A percentile compares a stretch with the other conserved stretches of the same genome.
Evolutionary conservation across 53 echinoderm and acorn worm genomes (phyloP).

Genomic region (Temnopleurus reevesii): DNA sequence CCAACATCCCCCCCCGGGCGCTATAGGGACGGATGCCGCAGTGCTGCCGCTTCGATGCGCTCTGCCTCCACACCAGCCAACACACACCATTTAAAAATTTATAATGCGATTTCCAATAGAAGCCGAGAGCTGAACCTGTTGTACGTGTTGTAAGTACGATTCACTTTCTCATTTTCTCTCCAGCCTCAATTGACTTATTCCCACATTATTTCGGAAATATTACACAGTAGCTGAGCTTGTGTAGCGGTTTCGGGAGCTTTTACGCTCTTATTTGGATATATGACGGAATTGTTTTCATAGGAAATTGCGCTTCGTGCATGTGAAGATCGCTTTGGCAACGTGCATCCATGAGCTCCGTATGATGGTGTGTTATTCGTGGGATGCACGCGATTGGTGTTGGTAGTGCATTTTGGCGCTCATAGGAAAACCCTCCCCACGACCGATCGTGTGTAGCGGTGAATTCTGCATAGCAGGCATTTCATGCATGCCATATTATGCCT

Average conservation of each 20-base stretch:
- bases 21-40: not conserved
- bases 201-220: not conserved
- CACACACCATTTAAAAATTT: not conserved
- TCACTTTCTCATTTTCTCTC: not conserved
- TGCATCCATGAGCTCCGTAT: too few relatives aligned
- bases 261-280: not conserved
- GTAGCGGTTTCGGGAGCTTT: not conserved
- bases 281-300: not conserved
- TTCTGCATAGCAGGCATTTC: constrained; percentile 35
- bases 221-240: too few relatives aligned
- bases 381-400: not conserved
- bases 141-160: constrained; percentile 34
- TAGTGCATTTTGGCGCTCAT: constrained; percentile 9
- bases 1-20: not conserved
- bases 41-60: not conserved
- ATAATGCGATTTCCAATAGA: not conserved
- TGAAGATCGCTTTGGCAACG: not conserved
- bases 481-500: constrained; percentile 25
- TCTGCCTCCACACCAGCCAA: not conserved
- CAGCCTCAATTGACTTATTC: not conserved
- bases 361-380: not conserved
- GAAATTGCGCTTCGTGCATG: too few relatives aligned
- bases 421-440: not conserved
- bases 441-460: not conserved
- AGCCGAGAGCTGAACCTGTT: constrained; percentile 44